phyloP scores from a whole-genome alignment of 2,888 invertebrate genomes.

The Chydorus sphaericus region DNA sequence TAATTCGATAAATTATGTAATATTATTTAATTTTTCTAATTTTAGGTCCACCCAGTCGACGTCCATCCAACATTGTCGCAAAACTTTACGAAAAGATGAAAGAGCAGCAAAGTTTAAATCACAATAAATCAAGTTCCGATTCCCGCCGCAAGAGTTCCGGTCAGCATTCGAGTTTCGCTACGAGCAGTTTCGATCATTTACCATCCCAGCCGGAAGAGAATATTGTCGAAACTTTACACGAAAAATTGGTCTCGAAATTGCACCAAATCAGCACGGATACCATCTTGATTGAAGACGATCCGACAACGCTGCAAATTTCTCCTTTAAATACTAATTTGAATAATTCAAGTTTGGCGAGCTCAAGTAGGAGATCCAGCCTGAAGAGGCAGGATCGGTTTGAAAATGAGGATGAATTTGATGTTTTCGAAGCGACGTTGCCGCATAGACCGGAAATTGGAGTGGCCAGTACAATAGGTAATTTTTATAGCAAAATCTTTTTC shows the following conservation, averaged over 20 bases:
- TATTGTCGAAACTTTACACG: neutral
- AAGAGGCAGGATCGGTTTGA: neutral
- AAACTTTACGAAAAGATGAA: conserved; percentile 48
- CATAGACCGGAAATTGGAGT: neutral
- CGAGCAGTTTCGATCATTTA: neutral
- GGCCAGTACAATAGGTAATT: neutral
- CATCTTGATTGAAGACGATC: neutral
- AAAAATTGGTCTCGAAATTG: neutral
- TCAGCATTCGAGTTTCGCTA: neutral
- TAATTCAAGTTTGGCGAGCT: neutral
- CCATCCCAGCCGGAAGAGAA: neutral
- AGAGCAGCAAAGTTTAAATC: conserved; percentile 17
- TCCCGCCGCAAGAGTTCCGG: conserved; percentile 9
- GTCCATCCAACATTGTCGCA: conserved; percentile 64
- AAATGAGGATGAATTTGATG: neutral
- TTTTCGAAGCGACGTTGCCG: neutral
- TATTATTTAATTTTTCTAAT: conserved; percentile 13
- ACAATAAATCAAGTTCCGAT: too few species aligned
- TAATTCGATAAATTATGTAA: conserved; percentile 13
- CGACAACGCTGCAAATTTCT: neutral
- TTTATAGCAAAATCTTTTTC: too few species aligned
- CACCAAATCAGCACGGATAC: neutral
- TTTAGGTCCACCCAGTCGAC: conserved; percentile 56
- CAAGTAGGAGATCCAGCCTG: neutral
- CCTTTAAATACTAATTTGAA: neutral